A percentile compares a stretch with the other conserved stretches of the same genome.
These are phyloP conservation scores for Simalia tracyae DNA, from an alignment of 2,797 vertebrate genomes.

Conservation along the genomic window DNA sequence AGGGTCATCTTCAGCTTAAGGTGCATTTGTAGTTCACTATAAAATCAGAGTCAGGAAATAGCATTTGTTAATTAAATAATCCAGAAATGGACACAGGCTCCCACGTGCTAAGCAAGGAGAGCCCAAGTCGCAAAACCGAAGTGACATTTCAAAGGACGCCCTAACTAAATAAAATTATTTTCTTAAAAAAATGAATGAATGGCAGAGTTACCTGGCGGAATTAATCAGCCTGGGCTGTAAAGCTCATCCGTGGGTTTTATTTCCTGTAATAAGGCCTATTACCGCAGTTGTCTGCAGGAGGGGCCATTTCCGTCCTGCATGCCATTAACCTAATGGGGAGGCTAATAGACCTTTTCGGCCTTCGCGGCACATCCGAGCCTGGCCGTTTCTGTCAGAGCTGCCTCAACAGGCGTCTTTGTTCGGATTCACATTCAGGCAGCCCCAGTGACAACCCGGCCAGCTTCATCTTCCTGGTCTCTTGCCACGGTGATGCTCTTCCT, in stretches of 20 bases:
- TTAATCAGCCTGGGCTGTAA: constrained; percentile 68
- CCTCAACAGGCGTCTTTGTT: constrained; percentile 72
- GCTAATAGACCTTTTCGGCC: constrained; percentile 72
- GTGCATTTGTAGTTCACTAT: not conserved
- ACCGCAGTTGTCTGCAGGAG: constrained; percentile 65
- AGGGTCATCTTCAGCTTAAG: not conserved
- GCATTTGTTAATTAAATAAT: constrained; percentile 35
- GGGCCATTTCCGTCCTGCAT: constrained; percentile 67
- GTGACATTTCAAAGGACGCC: constrained; percentile 53
- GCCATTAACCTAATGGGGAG: constrained; percentile 72
- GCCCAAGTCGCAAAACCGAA: constrained; percentile 14
- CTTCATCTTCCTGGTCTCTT: constrained; percentile 48
- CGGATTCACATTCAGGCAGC: constrained; percentile 71
- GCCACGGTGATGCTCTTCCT: not conserved
- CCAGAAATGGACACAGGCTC: constrained; percentile 36
- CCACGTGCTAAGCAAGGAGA: rapidly evolving
- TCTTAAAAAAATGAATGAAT: constrained; percentile 22
- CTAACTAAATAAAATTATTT: constrained; percentile 62
- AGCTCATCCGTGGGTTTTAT: constrained; percentile 69
- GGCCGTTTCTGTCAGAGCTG: constrained; percentile 68
- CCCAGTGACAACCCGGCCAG: constrained; percentile 62
- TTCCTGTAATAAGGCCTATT: constrained; percentile 73
- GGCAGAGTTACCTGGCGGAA: constrained; percentile 66
- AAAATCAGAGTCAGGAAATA: not conserved
- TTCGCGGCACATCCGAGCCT: constrained; percentile 57